Evolutionary conservation across 1,140 invertebrate species (phyloP).

Genomic region (Sarcophaga peregrina): DNA sequence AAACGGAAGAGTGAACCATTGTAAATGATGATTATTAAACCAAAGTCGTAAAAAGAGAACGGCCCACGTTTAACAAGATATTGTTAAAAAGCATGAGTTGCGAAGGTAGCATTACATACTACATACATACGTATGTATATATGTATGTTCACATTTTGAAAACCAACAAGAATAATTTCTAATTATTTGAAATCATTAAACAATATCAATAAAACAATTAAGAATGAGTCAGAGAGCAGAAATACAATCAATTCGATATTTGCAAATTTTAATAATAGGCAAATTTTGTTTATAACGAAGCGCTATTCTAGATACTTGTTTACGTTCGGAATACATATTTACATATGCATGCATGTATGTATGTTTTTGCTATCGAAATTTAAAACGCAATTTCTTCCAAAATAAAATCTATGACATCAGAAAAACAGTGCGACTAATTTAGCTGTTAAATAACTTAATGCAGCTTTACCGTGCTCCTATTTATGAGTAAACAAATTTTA

Average conservation of each 20-base stretch:
- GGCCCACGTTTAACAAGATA: not conserved
- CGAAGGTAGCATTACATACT: not conserved
- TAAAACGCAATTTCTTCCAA: conserved; percentile 2
- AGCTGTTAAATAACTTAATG: too few relatives aligned
- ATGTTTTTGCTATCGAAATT: not conserved
- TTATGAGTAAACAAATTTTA: too few relatives aligned
- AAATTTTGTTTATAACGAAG: not conserved
- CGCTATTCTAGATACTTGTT: not conserved
- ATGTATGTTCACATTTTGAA: not conserved
- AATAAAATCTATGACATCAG: too few relatives aligned
- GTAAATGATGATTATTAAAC: conserved; percentile 16
- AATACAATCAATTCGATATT: not conserved
- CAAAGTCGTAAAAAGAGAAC: conserved; percentile 15
- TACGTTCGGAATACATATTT: too few relatives aligned
- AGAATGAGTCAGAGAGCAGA: not conserved
- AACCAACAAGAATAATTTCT: not conserved
- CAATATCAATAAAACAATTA: not conserved
- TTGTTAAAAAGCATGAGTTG: not conserved
- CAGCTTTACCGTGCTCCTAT: too few relatives aligned
- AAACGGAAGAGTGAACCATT: conserved; percentile 30
- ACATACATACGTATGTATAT: not conserved
- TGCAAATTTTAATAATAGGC: not conserved
- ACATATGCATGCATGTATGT: too few relatives aligned
- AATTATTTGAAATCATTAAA: not conserved
- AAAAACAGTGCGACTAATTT: too few relatives aligned